Evolutionary conservation across 53 echinoderm and acorn worm species (phyloP).

Genomic region (Stichopus horrens): DNA sequence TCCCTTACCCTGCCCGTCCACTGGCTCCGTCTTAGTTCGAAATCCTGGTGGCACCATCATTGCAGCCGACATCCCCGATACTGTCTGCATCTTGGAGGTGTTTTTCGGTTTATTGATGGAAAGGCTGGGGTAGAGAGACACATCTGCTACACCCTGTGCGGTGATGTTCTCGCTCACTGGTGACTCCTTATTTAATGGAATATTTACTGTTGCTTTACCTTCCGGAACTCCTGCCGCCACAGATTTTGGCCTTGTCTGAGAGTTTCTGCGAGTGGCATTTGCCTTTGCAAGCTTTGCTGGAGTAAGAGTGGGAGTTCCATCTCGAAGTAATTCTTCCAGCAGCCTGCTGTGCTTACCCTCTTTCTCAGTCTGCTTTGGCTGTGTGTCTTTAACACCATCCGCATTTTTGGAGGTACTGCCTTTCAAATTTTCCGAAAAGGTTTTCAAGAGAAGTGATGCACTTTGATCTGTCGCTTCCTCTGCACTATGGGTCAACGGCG

Average conservation of each 20-base stretch:
- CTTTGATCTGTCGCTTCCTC: neutral
- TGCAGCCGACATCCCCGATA: conserved; percentile 66
- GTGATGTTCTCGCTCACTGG: neutral
- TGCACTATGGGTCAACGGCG: neutral
- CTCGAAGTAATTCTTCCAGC: conserved; percentile 38
- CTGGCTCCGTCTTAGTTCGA: conserved; percentile 5
- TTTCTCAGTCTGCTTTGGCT: neutral
- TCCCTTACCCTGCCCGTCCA: neutral
- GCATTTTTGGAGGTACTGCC: neutral
- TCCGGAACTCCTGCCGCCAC: conserved; percentile 38
- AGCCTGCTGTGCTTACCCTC: conserved; percentile 1
- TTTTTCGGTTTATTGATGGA: conserved; percentile 40
- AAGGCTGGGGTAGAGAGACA: conserved; percentile 3
- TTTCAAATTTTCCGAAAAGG: neutral
- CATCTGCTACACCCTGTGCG: neutral
- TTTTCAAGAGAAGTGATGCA: conserved; percentile 22
- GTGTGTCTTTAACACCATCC: neutral
- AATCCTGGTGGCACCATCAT: conserved; percentile 61
- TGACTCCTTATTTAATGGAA: neutral
- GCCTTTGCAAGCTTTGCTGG: neutral
- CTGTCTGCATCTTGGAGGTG: conserved; percentile 50
- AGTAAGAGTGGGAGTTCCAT: neutral
- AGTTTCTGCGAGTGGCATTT: neutral
- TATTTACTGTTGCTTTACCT: neutral
- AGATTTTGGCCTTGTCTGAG: conserved; percentile 34